Evolutionary conservation across 2,888 invertebrate species (phyloP).

Genomic region (Pteria penguin): DNA sequence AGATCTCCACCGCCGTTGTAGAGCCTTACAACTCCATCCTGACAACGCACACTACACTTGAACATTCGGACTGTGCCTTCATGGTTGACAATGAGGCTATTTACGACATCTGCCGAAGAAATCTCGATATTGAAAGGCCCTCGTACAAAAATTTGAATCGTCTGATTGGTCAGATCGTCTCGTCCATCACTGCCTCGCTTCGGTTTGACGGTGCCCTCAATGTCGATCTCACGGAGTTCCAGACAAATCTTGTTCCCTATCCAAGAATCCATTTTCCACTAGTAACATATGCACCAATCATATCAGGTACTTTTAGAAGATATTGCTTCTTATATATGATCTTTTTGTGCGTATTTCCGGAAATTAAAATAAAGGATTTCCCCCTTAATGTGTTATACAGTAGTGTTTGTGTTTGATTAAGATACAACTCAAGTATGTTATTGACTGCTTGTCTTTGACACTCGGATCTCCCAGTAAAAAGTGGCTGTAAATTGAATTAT

Average conservation of each 20-base stretch:
- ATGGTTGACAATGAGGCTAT: slow-evolving; percentile 97
- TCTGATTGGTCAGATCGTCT: slow-evolving; percentile 92
- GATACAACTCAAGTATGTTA: too few relatives aligned
- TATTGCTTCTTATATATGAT: too few relatives aligned
- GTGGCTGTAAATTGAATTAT: too few relatives aligned
- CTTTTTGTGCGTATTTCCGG: too few relatives aligned
- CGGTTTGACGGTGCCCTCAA: slow-evolving; percentile 82
- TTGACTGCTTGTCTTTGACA: too few relatives aligned
- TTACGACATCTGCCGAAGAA: slow-evolving; percentile 90
- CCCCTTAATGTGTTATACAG: too few relatives aligned
- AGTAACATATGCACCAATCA: slow-evolving; percentile 92
- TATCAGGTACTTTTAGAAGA: slow-evolving; percentile 85
- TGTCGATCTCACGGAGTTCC: slow-evolving; percentile 82
- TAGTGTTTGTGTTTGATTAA: too few relatives aligned
- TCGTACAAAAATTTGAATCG: slow-evolving; percentile 94
- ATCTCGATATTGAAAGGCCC: slow-evolving; percentile 91
- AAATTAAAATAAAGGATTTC: too few relatives aligned
- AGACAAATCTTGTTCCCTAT: slow-evolving; percentile 80
- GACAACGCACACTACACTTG: slow-evolving; percentile 94
- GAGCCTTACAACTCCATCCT: slow-evolving; percentile 98
- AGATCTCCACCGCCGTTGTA: slow-evolving; percentile 91
- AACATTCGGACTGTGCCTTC: slow-evolving; percentile 96
- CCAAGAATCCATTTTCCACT: slow-evolving; percentile 90
- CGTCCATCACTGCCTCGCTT: slow-evolving; percentile 80
- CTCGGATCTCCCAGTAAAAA: too few relatives aligned